Evolutionary conservation across 2,888 invertebrate genomes (phyloP), one percentile per base, ranked within the genome.

Genomic region (Sceliomorpha sp.): DNA sequence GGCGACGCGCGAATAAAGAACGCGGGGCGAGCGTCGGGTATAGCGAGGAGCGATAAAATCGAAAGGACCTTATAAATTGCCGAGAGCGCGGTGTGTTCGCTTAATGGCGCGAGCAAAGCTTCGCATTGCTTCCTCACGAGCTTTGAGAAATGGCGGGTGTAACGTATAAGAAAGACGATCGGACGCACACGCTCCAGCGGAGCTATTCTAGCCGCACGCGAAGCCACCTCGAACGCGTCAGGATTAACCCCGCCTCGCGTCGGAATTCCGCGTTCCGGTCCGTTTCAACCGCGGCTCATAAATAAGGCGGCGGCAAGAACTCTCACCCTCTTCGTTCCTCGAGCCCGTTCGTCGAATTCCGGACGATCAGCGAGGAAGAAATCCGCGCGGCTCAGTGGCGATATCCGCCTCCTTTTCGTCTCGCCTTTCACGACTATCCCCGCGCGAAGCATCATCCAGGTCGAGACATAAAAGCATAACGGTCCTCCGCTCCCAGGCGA

Each of bases 391-490:
- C 39, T 20, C 24, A 20, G 39, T 8, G 9, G 3, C 7, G 24
- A 15, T 20, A 39, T 39, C 39, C 24, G 42, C 47, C 29, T 12
- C n/a, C 20, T 39, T 55, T 55, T 67, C 44, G 48, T 36, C 48
- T 58, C 42, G 34, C 26, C 40, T 58, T 70, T 60, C 48, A 63
- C 40, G 64, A 8, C 6, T 29, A 17, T 29, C 29, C 5, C 31
- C 20, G 15, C 20, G 15, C 26, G 39, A 44, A 45, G 14, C 53
- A 37, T 64, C 47, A 60, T 53, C 56, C 56, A 34, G 13, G 58
- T 69, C 63, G 27, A 68, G 51, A 42, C 75, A 73, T 79, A 80
- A 80, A 80, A 79, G 70, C 78, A 78, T 77, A 77, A 80, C 79
- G 79, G 77, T 66, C 55, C 29, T 34, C 40, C 37, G 13, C 27